Conservation (phyloP, 2,797 vertebrate species). For the Xiphorhynchus erythropygius region DNA sequence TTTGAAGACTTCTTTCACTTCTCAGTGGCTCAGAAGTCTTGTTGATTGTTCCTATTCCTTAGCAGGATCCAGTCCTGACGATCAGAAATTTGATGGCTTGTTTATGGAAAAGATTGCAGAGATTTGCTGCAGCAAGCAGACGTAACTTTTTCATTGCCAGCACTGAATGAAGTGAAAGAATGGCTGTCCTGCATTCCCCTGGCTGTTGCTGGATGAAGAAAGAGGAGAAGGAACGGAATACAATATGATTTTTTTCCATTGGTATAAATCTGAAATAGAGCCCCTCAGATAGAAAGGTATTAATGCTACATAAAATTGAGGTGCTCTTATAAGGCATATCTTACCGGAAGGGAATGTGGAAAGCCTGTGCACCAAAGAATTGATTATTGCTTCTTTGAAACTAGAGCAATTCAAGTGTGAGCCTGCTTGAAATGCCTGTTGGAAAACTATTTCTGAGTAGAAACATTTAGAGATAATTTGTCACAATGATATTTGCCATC, state of each 20-base stretch:
- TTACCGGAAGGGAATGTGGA: not conserved
- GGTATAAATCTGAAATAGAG: not conserved
- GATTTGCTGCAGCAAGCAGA: not conserved
- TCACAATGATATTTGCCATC: not conserved
- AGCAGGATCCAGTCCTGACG: not conserved
- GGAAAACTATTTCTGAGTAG: not conserved
- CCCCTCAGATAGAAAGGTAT: not conserved
- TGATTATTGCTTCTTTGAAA: conserved; percentile 48
- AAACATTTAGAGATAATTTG: conserved; percentile 8
- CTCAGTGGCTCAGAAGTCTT: not conserved
- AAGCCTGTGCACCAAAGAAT: not conserved
- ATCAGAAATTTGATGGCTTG: not conserved
- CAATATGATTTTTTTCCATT: not conserved
- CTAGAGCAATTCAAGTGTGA: conserved; percentile 24
- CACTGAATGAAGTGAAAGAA: not conserved
- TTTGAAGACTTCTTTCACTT: not conserved
- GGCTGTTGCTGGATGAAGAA: not conserved
- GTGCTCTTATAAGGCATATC: not conserved
- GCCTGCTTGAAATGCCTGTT: conserved; percentile 40
- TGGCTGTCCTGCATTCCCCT: not conserved
- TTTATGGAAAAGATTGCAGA: not conserved
- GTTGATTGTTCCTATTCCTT: not conserved
- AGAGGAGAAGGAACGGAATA: not conserved
- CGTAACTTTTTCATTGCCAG: not conserved
- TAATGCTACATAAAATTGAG: not conserved